phyloP scores from a whole-genome alignment of 2,113 vertebrate species.

The Oxyruncus cristatus region DNA sequence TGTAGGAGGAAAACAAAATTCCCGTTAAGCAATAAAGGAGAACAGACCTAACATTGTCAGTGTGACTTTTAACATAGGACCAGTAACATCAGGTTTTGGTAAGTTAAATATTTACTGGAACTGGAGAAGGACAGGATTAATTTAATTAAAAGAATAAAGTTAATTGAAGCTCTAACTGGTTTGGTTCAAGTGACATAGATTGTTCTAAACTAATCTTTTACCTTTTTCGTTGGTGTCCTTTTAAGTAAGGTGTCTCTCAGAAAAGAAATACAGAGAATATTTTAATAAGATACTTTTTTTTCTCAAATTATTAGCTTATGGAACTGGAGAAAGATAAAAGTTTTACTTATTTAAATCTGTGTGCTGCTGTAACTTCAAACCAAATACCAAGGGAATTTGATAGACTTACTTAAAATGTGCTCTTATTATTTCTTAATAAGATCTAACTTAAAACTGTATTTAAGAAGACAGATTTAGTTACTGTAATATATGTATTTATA shows the following conservation, averaged over 20 bases:
- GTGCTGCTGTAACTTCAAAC: not conserved
- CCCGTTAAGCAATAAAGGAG: not conserved
- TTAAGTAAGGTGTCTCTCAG: not conserved
- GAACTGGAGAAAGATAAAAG: not conserved
- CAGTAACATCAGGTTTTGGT: not conserved
- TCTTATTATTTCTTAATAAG: not conserved
- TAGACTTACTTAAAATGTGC: not conserved
- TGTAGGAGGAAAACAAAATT: not conserved
- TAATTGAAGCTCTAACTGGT: not conserved
- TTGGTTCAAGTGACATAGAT: not conserved
- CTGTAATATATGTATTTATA: not conserved
- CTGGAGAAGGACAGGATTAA: not conserved
- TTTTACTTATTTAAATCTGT: not conserved
- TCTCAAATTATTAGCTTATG: not conserved
- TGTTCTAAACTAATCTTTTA: not conserved
- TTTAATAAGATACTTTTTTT: not conserved
- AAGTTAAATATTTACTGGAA: not conserved
- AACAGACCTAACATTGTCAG: not conserved
- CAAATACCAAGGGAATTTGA: too few relatives aligned
- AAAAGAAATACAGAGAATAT: not conserved
- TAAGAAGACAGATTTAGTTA: not conserved
- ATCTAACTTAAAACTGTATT: not conserved
- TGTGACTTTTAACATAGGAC: not conserved
- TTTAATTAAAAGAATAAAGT: not conserved
- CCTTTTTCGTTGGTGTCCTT: not conserved